Evolutionary conservation across 2,888 invertebrate genomes (phyloP), one percentile per base, ranked within the genome.

Genomic region (Macropis europaea): DNA sequence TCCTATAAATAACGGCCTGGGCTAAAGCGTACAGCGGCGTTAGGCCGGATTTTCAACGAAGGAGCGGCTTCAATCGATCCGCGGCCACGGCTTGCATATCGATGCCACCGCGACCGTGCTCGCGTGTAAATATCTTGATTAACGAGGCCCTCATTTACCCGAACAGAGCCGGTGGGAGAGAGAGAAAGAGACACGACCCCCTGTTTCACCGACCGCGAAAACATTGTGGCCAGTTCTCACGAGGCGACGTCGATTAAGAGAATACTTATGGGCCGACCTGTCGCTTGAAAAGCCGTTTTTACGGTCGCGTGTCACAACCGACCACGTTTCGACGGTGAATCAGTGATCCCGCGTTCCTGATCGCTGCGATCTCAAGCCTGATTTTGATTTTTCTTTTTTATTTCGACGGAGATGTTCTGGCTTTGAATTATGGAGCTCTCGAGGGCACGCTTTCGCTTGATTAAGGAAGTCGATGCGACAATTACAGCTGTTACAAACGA

Each of bases 51-150:
- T 82, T 81, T 82, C 82, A 79, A 69, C 76, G 75, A 82, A 79
- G 81, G 82, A 77, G 77, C 82, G 82, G 82, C 81, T 73, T 59
- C 79, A 66, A 82, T 82, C 79, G 82, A 82, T 75, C 67, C 79
- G 73, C 77, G 73, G 72, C 76, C 68, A 73, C 77, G 77, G 72
- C 71, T 73, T 75, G 84, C 79, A 85, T 84, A 82, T 82, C 77
- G 82, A 83, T 84, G 63, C 68, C 71, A 19, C 57, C 71, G 78
- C 78, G 82, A 82, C 85, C 73, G 73, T 76, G 81, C 80, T 74
- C 72, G 83, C 84, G 81, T 86, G 85, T 82, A 84, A 86, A 85
- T 86, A 84, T 79, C 86, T 86, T 77, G 83, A 86, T 86, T 85
- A 85, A 86, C 81, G 77, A 79, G 79, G 67, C 59, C 72, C 79